Conservation (phyloP, 2,888 invertebrate genomes). For the Erebia ligea region DNA sequence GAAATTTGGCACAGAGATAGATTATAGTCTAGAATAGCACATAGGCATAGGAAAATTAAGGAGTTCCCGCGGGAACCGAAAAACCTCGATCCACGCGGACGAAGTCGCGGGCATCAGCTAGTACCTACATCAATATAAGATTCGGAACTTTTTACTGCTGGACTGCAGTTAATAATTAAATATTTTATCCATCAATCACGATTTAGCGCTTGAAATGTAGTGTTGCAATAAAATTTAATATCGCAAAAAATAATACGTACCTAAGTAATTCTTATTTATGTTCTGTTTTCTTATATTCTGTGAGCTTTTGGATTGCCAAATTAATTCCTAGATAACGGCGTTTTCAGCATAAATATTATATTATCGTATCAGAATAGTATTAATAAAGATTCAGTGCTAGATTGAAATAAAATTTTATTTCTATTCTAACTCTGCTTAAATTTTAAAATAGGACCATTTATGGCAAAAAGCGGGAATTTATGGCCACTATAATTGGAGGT, state of each 20-base stretch:
- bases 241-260: slow-evolving; percentile 22
- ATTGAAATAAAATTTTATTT: slow-evolving; percentile 24
- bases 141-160: background rate
- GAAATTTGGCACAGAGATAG: no score
- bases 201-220: slow-evolving; percentile 10
- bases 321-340: slow-evolving; percentile 17
- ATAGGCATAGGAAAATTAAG: no score
- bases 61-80: no score
- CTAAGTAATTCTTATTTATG: slow-evolving; percentile 19
- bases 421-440: background rate
- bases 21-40: no score
- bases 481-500: slow-evolving; percentile 6
- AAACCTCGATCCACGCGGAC: no score
- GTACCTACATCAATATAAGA: no score
- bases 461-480: slow-evolving; percentile 19
- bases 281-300: slow-evolving; percentile 11
- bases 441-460: slow-evolving; percentile 10
- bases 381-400: slow-evolving; percentile 34
- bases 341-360: slow-evolving; percentile 10
- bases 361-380: slow-evolving; percentile 14
- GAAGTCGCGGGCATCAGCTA: no score
- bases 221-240: slow-evolving; percentile 30
- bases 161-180: slow-evolving; percentile 6
- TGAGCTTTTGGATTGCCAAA: slow-evolving; percentile 12
- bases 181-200: slow-evolving; percentile 9